Conservation (phyloP, 1,140 invertebrate species). For the Trichogramma pretiosum region DNA sequence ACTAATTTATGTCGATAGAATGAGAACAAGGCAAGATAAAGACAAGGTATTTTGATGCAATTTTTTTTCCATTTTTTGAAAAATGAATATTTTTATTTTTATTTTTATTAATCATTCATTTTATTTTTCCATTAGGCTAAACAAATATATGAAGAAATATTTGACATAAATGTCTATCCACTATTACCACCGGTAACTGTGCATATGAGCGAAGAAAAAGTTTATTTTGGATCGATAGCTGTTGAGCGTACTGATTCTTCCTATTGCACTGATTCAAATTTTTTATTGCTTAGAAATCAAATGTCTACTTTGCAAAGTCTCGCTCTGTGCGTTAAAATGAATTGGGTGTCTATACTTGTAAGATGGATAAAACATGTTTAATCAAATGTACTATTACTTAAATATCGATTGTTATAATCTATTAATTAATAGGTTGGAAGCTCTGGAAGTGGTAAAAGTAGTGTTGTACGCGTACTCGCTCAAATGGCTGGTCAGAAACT, state of each 20-base stretch:
- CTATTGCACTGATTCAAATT: slow-evolving; percentile 40
- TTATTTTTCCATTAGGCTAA: slow-evolving; percentile 46
- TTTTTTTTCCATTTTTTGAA: not conserved
- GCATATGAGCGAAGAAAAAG: slow-evolving; percentile 44
- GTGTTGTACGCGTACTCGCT: slow-evolving; percentile 67
- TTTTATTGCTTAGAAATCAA: slow-evolving; percentile 60
- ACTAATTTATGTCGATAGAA: slow-evolving; percentile 72
- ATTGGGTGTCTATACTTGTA: slow-evolving; percentile 86
- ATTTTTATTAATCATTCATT: not conserved
- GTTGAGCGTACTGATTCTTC: slow-evolving; percentile 40
- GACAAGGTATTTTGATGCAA: slow-evolving; percentile 49
- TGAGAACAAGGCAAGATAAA: slow-evolving; percentile 68
- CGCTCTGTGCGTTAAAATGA: slow-evolving; percentile 75
- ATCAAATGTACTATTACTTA: not conserved
- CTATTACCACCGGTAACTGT: slow-evolving; percentile 44
- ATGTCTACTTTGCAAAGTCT: slow-evolving; percentile 60
- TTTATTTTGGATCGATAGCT: slow-evolving; percentile 53
- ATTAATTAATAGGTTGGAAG: slow-evolving; percentile 56
- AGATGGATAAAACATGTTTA: slow-evolving; percentile 27
- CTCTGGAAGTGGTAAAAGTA: slow-evolving; percentile 73
- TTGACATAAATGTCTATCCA: slow-evolving; percentile 45
- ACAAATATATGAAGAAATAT: slow-evolving; percentile 52
- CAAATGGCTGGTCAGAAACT: slow-evolving; percentile 65
- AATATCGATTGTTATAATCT: slow-evolving; percentile 1
- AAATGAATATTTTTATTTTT: not conserved